Base-by-base conservation (phyloP, 2,888 invertebrate species). In the Cyclophora albipunctata region DNA sequence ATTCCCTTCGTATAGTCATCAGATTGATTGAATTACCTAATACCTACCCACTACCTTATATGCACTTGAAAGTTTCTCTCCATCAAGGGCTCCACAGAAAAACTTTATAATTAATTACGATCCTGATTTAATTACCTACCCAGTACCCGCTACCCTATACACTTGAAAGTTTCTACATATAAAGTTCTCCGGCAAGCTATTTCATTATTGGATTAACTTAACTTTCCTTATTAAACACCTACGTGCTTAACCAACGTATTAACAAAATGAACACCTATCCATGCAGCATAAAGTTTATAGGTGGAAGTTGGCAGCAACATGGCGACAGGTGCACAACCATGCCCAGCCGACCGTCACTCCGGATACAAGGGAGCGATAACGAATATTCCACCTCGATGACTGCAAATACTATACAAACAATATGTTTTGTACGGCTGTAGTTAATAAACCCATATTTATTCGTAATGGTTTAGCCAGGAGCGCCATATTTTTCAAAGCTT, bases 291-390 rank as follows among this genome's bases (percentile, higher is more conserved):
- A 50, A 54, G 50, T 59, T 51, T 51, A 54, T 48, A 47, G 20
- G 20, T 43, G 43, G 33, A 43, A 43, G 43, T 43, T 45, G 48
- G 44, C 44, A 51, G 48, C 54, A 48, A 52, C 53, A 59, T 52
- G 67, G 70, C 74, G 84, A 81, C 86, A 87, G 86, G 86, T 87
- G 86, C 74, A 73, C 59, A 63, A 55, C 62, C 67, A 69, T 73
- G 80, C 59, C 69, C 79, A 69, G 59, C 68, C 74, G 60, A 76
- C 71, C 84, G 78, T 69, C 68, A 70, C 73, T 72, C 69, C 77
- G 77, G 72, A 74, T 73, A 71, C 68, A 55, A 54, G 69, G 73
- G 74, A 64, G 64, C 71, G 71, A 75, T 75, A 75, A 66, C 66
- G 67, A 64, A 67, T 68, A 72, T 73, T 74, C 73, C 71, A 74